Evolutionary conservation across 2,113 vertebrate genomes (phyloP), one percentile per base, ranked within the genome.

Genomic region (Trogon melanurus): DNA sequence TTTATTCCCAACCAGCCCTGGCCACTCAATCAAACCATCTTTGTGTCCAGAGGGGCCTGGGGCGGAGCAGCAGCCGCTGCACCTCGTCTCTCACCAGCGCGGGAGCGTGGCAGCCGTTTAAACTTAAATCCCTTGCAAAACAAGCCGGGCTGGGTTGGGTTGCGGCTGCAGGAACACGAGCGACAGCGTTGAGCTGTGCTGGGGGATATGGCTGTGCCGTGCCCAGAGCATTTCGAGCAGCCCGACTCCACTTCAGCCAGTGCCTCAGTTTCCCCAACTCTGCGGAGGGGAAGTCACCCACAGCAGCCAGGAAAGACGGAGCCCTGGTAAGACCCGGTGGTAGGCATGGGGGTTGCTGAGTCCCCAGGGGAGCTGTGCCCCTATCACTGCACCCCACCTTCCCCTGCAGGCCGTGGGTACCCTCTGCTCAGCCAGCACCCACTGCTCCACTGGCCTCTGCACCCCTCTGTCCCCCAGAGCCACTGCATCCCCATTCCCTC

Each of bases 11-110:
- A 69, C 32, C 93, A 48, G 91, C 78, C 15, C 73, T 0, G 41
- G 93, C 83, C 93, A 91, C 90, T 96, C 93, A 91, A 95, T 96
- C 94, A 93, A 96, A 94, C 89, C 91, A 94, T 69, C 96, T 96
- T 96, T 95, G 95, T 95, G 93, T 91, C 73, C 87, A 29, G 81
- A 69, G 73, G 93, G 95, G 94, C 93, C 96, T 32, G 89, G 78
- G 89, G 95, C 81, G 74, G 93, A 93, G 93, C 66, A 2, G 95
- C 79, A 36, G 36, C 36, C 53, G 36, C 94, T 20, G 91, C 93
- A 61, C 80, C 86, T 84, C 91, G 12, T 44, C 69, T 26, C 85
- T 32, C 6, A 6, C 9, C 70, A 21, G 79, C 9, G 29, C 61
- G 4, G 51, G 74, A 74, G 69, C 29, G 0, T 5, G 7, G 48